Conservation (phyloP, 2,797 vertebrate species). For the Xenops minutus region DNA sequence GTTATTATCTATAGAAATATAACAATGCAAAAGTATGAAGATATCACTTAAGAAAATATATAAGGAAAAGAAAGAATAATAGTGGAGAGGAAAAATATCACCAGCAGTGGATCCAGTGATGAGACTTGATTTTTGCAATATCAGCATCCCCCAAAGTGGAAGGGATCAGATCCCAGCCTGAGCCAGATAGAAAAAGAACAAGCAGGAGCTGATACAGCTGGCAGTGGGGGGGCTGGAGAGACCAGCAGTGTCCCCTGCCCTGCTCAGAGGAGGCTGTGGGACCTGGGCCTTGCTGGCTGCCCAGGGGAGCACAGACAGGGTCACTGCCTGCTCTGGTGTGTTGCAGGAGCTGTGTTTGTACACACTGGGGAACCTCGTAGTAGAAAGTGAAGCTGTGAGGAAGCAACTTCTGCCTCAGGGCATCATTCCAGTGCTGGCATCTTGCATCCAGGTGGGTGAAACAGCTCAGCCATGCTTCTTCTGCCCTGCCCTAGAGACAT, state of each 20-base stretch:
- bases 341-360: conserved; percentile 93
- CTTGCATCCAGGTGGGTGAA: conserved; percentile 85
- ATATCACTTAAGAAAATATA: not conserved
- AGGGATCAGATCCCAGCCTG: not conserved
- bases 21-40: not conserved
- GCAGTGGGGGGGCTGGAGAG: not conserved
- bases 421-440: conserved; percentile 84
- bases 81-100: not conserved
- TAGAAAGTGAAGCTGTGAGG: conserved; percentile 83
- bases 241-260: not conserved
- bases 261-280: not conserved
- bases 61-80: not conserved
- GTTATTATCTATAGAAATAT: not conserved
- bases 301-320: fast-evolving
- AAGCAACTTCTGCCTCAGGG: conserved; percentile 91
- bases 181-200: not conserved
- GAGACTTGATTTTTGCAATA: not conserved
- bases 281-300: not conserved
- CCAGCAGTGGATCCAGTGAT: not conserved
- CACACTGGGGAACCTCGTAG: conserved; percentile 90
- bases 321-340: not conserved
- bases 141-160: not conserved
- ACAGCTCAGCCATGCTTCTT: not conserved
- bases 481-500: not conserved
- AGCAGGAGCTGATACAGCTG: not conserved